Percentiles rank a stretch among this genome's conserved stretches.
Conservation (phyloP, 2,797 vertebrate species). For the Tapirus indicus region DNA sequence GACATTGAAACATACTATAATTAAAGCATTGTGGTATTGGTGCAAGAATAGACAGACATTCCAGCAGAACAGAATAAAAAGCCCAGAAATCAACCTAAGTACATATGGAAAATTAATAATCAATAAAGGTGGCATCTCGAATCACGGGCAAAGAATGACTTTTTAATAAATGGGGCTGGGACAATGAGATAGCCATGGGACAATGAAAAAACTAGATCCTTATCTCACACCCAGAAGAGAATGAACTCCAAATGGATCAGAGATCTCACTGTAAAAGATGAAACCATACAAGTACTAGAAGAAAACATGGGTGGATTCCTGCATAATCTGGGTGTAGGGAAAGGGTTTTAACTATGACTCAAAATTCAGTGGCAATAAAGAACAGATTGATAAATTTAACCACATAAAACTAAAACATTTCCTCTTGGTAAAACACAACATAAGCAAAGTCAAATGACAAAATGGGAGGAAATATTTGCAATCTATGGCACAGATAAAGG, state of each 20-base stretch:
- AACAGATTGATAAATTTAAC: conserved; percentile 24
- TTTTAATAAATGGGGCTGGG: not conserved
- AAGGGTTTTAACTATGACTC: not conserved
- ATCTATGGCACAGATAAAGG: not conserved
- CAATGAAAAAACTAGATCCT: not conserved
- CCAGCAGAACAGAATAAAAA: not conserved
- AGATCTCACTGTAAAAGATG: not conserved
- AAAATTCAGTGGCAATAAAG: not conserved
- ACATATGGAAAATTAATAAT: not conserved
- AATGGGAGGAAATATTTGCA: not conserved
- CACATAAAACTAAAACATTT: not conserved
- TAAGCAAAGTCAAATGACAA: conserved; percentile 46
- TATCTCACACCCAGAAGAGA: not conserved
- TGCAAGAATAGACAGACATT: not conserved
- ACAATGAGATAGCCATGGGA: not conserved
- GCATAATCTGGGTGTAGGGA: not conserved
- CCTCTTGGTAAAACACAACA: not conserved
- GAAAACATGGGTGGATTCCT: not conserved
- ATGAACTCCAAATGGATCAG: not conserved
- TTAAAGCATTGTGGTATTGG: not conserved
- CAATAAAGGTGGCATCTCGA: not conserved
- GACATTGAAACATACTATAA: not conserved
- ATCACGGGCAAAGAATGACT: not conserved
- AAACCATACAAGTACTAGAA: not conserved
- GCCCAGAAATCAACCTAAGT: not conserved